Evolutionary conservation across 2,888 invertebrate genomes (phyloP).

Genomic region (Rosalia funebris): DNA sequence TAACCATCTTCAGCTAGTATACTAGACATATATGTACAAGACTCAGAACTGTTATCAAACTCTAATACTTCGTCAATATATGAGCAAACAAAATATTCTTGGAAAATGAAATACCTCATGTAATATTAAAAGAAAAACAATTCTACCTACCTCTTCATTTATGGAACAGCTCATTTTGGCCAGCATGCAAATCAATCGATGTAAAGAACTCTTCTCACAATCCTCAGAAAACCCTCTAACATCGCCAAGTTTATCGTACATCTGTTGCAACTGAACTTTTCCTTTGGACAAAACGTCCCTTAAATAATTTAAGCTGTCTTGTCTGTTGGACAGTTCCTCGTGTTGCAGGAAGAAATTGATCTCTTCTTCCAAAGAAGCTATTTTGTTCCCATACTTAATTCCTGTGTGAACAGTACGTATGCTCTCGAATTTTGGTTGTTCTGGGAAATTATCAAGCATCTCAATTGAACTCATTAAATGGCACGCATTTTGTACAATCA

Average conservation of each 20-base stretch:
- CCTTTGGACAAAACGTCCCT: conserved; percentile 66
- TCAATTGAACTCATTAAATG: conserved; percentile 64
- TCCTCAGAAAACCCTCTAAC: conserved; percentile 74
- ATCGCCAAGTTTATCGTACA: conserved; percentile 68
- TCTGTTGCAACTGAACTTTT: conserved; percentile 66
- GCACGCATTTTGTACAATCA: conserved; percentile 67
- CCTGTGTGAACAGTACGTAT: conserved; percentile 57
- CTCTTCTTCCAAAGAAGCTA: conserved; percentile 61
- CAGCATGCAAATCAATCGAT: conserved; percentile 71
- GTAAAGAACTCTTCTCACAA: conserved; percentile 70
- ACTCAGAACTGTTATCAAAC: too few relatives aligned
- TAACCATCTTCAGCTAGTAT: too few relatives aligned
- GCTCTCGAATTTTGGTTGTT: conserved; percentile 55
- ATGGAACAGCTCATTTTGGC: conserved; percentile 67
- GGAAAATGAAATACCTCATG: too few relatives aligned
- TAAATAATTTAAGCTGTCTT: conserved; percentile 68
- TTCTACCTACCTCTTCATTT: conserved; percentile 64
- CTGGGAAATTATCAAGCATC: conserved; percentile 67
- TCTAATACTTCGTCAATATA: too few relatives aligned
- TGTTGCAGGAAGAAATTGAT: conserved; percentile 66
- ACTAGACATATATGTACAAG: too few relatives aligned
- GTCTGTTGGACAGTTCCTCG: conserved; percentile 59
- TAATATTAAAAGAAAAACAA: too few relatives aligned
- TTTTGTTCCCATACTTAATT: conserved; percentile 54
- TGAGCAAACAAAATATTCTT: too few relatives aligned